Evolutionary conservation across 2,113 vertebrate species (phyloP).

Genomic region (Dunckerocampus dactyliophorus): DNA sequence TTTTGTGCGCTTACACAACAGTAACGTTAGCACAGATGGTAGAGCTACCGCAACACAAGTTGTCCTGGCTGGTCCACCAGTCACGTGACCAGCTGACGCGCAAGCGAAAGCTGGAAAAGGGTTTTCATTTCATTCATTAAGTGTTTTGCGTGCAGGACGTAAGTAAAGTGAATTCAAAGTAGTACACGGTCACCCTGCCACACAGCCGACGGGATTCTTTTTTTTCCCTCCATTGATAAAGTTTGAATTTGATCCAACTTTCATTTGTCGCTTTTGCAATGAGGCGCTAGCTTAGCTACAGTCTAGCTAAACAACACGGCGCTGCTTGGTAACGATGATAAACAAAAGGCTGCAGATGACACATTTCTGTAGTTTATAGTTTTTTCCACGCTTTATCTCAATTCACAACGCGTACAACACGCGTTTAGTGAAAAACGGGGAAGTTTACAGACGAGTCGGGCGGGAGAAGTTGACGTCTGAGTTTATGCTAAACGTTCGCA

Average conservation of each 20-base stretch:
- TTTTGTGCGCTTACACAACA: no score
- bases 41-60: background rate
- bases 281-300: constrained; percentile 20
- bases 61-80: background rate
- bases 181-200: background rate
- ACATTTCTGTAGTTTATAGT: background rate
- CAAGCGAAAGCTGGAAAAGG: no score
- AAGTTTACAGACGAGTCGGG: constrained; percentile 56
- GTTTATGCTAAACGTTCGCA: constrained; percentile 50
- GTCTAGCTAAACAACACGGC: constrained; percentile 29
- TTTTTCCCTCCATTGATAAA: no score
- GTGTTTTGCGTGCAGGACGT: background rate
- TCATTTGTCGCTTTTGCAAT: no score
- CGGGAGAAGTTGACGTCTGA: constrained; percentile 60
- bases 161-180: background rate
- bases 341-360: background rate
- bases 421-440: no score
- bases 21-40: background rate
- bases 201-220: no score
- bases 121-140: no score
- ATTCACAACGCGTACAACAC: no score
- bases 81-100: no score
- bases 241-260: no score
- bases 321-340: constrained; percentile 14
- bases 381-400: background rate